Percentiles rank a stretch among this genome's conserved stretches.
These are phyloP conservation scores for Butorides virescens DNA, from an alignment of 2,113 vertebrate genomes.

Conservation along the genomic window DNA sequence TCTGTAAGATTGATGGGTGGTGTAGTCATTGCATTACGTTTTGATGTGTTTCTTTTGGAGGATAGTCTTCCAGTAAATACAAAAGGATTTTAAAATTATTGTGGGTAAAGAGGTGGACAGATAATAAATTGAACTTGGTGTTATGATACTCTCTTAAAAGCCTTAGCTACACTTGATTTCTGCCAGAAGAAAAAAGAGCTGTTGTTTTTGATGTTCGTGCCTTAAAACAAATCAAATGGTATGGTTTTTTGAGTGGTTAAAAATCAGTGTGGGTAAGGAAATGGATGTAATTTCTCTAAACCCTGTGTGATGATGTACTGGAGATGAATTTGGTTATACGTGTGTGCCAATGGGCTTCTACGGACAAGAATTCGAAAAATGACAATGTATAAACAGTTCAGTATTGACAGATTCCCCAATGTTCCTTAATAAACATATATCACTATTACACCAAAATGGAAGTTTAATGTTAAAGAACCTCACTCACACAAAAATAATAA, in stretches of 20 bases:
- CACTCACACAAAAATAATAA: neutral
- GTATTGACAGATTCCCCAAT: neutral
- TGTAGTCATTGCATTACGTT: neutral
- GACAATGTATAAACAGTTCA: neutral
- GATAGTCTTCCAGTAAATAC: neutral
- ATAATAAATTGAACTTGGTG: conserved; percentile 8
- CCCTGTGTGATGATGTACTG: neutral
- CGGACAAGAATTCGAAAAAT: neutral
- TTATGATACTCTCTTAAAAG: neutral
- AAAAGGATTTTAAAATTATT: neutral
- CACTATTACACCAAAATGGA: neutral
- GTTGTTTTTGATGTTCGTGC: neutral
- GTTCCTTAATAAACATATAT: neutral
- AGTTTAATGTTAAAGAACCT: neutral
- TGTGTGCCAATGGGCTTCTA: neutral
- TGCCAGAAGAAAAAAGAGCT: neutral
- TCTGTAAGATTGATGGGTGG: neutral
- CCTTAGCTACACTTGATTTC: neutral
- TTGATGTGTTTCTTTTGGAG: conserved; percentile 14
- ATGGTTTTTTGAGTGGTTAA: neutral
- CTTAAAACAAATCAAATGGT: neutral
- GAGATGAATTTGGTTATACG: neutral
- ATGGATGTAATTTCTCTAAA: neutral
- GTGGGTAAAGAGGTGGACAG: conserved; percentile 20
- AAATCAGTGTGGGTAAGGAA: neutral